A percentile compares a stretch with the other conserved stretches of the same genome.
Evolutionary conservation across 2,888 invertebrate genomes (phyloP).

Genomic region (Eupithecia insigniata): DNA sequence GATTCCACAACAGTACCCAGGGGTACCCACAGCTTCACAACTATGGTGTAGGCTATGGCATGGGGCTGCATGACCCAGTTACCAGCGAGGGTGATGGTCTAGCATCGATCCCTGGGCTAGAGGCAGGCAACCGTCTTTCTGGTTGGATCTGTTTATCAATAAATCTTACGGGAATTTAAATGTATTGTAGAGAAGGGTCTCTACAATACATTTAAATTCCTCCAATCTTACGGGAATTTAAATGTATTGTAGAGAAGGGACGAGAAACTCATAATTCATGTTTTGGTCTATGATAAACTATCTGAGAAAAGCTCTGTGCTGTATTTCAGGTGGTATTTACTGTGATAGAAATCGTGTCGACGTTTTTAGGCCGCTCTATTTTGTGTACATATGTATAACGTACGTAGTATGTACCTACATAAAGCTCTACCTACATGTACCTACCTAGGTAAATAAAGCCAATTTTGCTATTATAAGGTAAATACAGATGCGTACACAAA

Average conservation of each 20-base stretch:
- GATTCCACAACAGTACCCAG: slow-evolving; percentile 30
- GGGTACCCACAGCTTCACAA: slow-evolving; percentile 9
- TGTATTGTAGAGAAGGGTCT: background rate
- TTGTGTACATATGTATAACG: background rate
- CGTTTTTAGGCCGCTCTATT: background rate
- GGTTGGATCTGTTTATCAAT: slow-evolving; percentile 8
- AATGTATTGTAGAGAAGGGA: background rate
- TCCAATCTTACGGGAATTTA: background rate
- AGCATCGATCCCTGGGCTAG: slow-evolving; percentile 68
- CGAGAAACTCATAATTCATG: background rate
- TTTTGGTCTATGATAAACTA: background rate
- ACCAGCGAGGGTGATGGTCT: slow-evolving; percentile 65
- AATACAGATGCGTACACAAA: background rate
- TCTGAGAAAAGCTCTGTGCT: background rate
- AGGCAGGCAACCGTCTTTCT: background rate
- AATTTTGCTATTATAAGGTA: background rate
- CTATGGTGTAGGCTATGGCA: slow-evolving; percentile 25
- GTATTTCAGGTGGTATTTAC: background rate
- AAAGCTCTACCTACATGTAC: too few relatives aligned
- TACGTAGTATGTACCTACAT: too few relatives aligned
- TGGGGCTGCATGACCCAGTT: slow-evolving; percentile 79
- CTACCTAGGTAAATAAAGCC: background rate
- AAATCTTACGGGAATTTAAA: background rate
- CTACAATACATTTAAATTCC: too few relatives aligned
- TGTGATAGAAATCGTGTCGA: background rate